Evolutionary conservation across 2,797 vertebrate genomes (phyloP).

Genomic region (Orientallactaga sibirica): DNA sequence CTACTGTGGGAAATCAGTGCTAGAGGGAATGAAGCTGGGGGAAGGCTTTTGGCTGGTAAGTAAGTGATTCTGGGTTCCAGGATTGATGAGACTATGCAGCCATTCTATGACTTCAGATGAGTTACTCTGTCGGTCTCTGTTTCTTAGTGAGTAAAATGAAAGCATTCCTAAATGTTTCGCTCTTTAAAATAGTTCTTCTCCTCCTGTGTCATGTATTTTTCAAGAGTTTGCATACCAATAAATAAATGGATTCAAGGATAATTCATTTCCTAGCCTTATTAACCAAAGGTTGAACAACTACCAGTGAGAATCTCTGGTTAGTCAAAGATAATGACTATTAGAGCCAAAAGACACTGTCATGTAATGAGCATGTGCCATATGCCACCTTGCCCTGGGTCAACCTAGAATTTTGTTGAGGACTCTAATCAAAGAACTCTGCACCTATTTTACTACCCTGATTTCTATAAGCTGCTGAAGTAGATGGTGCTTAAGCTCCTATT

Average conservation of each 20-base stretch:
- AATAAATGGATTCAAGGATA: constrained; percentile 12
- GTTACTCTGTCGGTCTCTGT: constrained; percentile 16
- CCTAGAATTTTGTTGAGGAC: constrained; percentile 42
- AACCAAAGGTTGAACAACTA: background rate
- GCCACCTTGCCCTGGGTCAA: constrained; percentile 27
- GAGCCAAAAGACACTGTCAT: background rate
- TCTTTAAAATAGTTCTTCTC: constrained; percentile 53
- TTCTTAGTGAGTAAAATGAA: constrained; percentile 51
- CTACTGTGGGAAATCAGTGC: background rate
- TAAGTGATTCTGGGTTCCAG: constrained; percentile 18
- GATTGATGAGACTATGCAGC: background rate
- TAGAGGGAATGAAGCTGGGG: background rate
- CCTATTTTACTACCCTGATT: background rate
- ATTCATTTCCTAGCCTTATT: constrained; percentile 56
- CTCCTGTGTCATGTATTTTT: constrained; percentile 8
- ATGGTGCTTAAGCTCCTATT: background rate
- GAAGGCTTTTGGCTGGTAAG: background rate
- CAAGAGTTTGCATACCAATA: constrained; percentile 27
- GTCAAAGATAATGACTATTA: constrained; percentile 36
- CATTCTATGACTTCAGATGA: constrained; percentile 31
- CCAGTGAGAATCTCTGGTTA: constrained; percentile 3
- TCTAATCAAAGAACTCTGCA: background rate
- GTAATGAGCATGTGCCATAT: background rate
- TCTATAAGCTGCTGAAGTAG: constrained; percentile 7
- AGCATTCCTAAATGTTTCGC: constrained; percentile 39